Base-by-base conservation (phyloP, 2,888 invertebrate genomes). In the Leuctra nigra region DNA sequence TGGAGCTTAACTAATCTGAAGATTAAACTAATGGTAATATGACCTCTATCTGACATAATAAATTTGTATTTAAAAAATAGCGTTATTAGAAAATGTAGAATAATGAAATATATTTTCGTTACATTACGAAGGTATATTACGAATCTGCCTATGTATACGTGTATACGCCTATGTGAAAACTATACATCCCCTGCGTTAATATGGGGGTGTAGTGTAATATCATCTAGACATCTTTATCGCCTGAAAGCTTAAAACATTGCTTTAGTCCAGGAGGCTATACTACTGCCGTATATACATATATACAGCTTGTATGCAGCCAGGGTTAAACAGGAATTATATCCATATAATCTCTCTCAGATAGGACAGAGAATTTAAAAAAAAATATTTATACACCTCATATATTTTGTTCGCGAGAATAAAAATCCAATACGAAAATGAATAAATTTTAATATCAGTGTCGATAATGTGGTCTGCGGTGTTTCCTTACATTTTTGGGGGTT, bases 291-390 rank as follows among this genome's bases (percentile, higher is more conserved):
- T 46, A 46, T n/a, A n/a, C n/a, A n/a, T n/a, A n/a, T n/a, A n/a
- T n/a, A n/a, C n/a, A n/a, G n/a, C n/a, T n/a, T n/a, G n/a, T n/a
- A n/a, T n/a, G n/a, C n/a, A n/a, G n/a, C n/a, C n/a, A n/a, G 47
- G 47, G 47, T 29, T 47, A 47, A 47, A 24, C 25, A 47, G 47
- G 47, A 47, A 47, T 47, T 47, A 47, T 47, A 4, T 29, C 47
- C 24, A 24, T 47, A 25, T 25, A 47, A 47, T 47, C 47, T 47
- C 29, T 13, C 47, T 25, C 16, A 47, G 25, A 47, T 46, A 14
- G 14, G 23, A 25, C n/a, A 14, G 25, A 47, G 47, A 23, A 47
- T 39, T 3, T 4, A 39, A 39, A 39, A 39, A 39, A 39, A 14
- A 14, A 14, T 39, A 39, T 39, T 18, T 39, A 39, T 6, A 39